phyloP scores from a whole-genome alignment of 2,888 invertebrate species.

The Automeris io region DNA sequence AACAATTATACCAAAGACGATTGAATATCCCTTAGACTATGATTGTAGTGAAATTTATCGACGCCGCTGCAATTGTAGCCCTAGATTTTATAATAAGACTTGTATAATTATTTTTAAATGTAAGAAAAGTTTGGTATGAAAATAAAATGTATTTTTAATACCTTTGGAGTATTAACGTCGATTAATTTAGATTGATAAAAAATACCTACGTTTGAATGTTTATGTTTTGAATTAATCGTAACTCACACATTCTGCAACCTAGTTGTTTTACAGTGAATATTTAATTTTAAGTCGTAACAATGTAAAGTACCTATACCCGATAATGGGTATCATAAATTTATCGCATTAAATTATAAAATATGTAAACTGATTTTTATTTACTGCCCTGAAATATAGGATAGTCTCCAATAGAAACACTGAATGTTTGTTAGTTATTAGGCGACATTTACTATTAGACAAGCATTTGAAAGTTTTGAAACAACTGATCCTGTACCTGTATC shows the following conservation, averaged over 20 bases:
- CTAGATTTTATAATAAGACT: slow-evolving; percentile 66
- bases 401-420: too few species aligned
- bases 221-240: slow-evolving; percentile 27
- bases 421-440: too few species aligned
- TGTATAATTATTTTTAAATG: slow-evolving; percentile 60
- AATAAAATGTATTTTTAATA: slow-evolving; percentile 66
- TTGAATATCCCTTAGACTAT: slow-evolving; percentile 69
- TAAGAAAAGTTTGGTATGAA: slow-evolving; percentile 48
- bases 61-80: slow-evolving; percentile 39
- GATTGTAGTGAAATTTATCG: slow-evolving; percentile 36
- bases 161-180: slow-evolving; percentile 58
- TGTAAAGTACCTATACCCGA: slow-evolving; percentile 47
- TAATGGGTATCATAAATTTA: slow-evolving; percentile 57
- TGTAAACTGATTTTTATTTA: slow-evolving; percentile 38
- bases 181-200: slow-evolving; percentile 18
- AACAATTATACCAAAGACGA: slow-evolving; percentile 75
- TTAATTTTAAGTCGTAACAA: slow-evolving; percentile 55
- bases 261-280: slow-evolving; percentile 54
- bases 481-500: too few species aligned
- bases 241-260: slow-evolving; percentile 43
- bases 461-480: too few species aligned
- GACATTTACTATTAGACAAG: too few species aligned
- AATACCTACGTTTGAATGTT: slow-evolving; percentile 21
- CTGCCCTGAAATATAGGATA: not conserved
- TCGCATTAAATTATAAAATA: slow-evolving; percentile 72